Percentiles rank a stretch among this genome's conserved stretches.
Evolutionary conservation across 2,797 vertebrate species (phyloP).

Genomic region (Cheracebus regulus): DNA sequence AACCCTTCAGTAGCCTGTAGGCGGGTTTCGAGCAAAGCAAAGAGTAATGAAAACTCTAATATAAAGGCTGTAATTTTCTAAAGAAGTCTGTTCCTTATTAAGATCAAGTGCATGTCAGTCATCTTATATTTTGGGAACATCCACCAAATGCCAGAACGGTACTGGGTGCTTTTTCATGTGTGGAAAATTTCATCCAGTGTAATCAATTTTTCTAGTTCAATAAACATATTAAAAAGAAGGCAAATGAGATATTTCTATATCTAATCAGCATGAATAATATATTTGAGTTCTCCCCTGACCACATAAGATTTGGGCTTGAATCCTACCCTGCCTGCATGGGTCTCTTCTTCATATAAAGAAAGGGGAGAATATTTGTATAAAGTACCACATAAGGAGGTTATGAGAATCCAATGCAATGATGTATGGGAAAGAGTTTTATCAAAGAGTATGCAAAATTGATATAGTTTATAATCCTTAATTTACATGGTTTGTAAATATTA

Average conservation of each 20-base stretch:
- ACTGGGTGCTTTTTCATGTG: background rate
- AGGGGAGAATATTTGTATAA: background rate
- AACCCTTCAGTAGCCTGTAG: conserved; percentile 64
- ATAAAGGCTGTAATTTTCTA: conserved; percentile 76
- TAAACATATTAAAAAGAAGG: conserved; percentile 25
- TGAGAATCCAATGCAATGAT: background rate
- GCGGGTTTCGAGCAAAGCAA: conserved; percentile 59
- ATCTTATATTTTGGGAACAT: conserved; percentile 69
- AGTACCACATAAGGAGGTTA: background rate
- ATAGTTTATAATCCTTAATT: background rate
- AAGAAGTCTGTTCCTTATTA: conserved; percentile 74
- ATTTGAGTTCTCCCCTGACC: background rate
- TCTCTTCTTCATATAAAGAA: background rate
- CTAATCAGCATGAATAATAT: background rate
- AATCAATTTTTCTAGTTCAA: conserved; percentile 39
- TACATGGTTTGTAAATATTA: background rate
- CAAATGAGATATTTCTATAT: conserved; percentile 7
- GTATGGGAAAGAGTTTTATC: background rate
- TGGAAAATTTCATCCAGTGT: conserved; percentile 50
- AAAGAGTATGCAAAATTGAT: background rate
- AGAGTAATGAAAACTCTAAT: conserved; percentile 77
- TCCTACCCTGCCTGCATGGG: background rate
- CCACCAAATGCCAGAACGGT: background rate
- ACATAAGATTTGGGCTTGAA: background rate
- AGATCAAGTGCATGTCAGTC: conserved; percentile 66